These are phyloP conservation scores for Smutsia gigantea DNA, from an alignment of 2,797 vertebrate species.

Conservation along the genomic window DNA sequence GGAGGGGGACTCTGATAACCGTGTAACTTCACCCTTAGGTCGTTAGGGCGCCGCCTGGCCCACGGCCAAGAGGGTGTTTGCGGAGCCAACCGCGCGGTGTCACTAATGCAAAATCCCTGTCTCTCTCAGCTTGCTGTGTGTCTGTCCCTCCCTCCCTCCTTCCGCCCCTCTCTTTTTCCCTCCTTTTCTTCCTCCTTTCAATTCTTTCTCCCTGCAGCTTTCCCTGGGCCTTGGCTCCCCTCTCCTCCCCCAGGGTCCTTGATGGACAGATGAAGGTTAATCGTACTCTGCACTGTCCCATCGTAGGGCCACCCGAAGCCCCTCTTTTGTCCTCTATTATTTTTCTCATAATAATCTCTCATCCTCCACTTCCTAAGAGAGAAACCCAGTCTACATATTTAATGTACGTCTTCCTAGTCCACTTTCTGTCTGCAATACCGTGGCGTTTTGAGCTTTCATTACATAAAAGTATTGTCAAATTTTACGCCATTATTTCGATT, in stretches of 20 bases:
- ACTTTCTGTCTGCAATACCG: not conserved
- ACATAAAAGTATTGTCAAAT: not conserved
- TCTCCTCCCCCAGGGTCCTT: not conserved
- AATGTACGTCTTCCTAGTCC: not conserved
- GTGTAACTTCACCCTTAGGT: constrained; percentile 78
- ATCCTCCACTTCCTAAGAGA: not conserved
- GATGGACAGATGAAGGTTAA: not conserved
- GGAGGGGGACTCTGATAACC: constrained; percentile 74
- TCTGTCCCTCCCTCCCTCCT: not conserved
- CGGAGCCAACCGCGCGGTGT: constrained; percentile 64
- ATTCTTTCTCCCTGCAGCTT: no score
- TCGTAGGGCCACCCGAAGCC: not conserved
- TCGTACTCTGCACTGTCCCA: not conserved
- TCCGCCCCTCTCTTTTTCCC: not conserved
- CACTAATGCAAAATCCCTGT: constrained; percentile 73
- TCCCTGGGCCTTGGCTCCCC: no score
- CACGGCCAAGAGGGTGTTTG: constrained; percentile 62
- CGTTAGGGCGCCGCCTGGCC: constrained; percentile 76
- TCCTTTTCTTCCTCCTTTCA: no score
- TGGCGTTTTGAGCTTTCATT: not conserved
- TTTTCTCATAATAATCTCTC: not conserved
- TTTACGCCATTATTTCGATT: not conserved
- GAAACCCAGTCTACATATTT: not conserved
- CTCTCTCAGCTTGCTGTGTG: not conserved
- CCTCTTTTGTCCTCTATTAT: not conserved